Conservation (phyloP, 2,113 vertebrate species). For the Semnornis frantzii region DNA sequence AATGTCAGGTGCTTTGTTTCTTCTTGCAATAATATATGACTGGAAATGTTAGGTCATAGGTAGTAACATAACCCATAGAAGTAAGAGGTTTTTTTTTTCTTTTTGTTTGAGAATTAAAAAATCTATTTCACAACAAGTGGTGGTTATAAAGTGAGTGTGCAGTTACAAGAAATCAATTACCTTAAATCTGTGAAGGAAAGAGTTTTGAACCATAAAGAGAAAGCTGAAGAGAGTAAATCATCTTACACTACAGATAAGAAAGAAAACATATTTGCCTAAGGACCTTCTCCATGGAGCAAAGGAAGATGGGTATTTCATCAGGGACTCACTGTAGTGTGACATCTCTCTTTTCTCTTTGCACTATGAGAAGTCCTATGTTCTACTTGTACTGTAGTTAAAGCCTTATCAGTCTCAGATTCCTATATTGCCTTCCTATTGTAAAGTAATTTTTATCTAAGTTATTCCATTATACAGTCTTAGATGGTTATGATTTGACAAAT, state of each 20-base stretch:
- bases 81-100: neutral
- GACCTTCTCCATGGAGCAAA: neutral
- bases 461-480: neutral
- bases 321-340: neutral
- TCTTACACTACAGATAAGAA: neutral
- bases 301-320: neutral
- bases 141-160: neutral
- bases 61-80: neutral
- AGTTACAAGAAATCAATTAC: conserved; percentile 33
- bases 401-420: neutral
- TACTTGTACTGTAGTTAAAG: neutral
- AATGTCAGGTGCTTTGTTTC: neutral
- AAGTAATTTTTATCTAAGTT: neutral
- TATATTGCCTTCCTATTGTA: neutral
- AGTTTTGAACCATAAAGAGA: neutral
- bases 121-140: neutral
- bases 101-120: neutral
- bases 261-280: conserved; percentile 32
- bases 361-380: neutral
- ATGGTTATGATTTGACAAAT: neutral
- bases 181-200: conserved; percentile 15
- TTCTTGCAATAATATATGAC: neutral
- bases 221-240: neutral
- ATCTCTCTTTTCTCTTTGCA: neutral
- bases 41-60: neutral